Percentiles rank a stretch among this genome's conserved stretches.
Conservation (phyloP, 2,888 invertebrate species). For the Blastobasis adustella region DNA sequence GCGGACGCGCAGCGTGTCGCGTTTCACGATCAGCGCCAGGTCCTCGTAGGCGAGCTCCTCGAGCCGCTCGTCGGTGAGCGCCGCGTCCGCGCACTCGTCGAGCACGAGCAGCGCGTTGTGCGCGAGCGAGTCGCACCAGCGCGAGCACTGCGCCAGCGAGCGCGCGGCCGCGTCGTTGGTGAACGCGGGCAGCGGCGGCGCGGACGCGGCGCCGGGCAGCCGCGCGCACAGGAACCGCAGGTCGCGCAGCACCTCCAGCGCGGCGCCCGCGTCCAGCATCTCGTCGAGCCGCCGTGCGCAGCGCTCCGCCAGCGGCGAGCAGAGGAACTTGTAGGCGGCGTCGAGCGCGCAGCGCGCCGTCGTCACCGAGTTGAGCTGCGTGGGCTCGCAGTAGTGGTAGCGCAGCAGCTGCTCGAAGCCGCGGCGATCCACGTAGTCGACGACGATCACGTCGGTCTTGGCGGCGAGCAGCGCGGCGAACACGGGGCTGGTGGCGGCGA, state of each 20-base stretch:
- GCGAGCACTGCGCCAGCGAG: constrained; percentile 58
- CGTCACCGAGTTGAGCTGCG: constrained; percentile 75
- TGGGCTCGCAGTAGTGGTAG: constrained; percentile 78
- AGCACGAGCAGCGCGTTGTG: constrained; percentile 77
- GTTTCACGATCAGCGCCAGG: constrained; percentile 76
- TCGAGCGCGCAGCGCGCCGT: constrained; percentile 82
- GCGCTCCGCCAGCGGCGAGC: constrained; percentile 79
- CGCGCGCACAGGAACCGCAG: constrained; percentile 64
- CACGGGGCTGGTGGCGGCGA: constrained; percentile 77
- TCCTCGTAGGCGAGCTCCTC: constrained; percentile 78
- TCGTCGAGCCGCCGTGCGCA: constrained; percentile 80
- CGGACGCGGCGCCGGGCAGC: constrained; percentile 61
- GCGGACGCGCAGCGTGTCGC: constrained; percentile 79
- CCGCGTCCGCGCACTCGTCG: constrained; percentile 60
- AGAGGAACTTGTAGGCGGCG: constrained; percentile 83
- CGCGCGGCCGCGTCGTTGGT: constrained; percentile 51
- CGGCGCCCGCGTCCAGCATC: constrained; percentile 77
- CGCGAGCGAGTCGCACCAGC: constrained; percentile 77
- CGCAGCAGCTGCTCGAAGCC: constrained; percentile 80
- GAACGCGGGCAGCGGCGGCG: constrained; percentile 63
- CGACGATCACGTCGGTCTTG: constrained; percentile 60
- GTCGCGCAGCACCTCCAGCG: constrained; percentile 78
- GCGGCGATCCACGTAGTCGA: constrained; percentile 78
- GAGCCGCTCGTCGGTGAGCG: constrained; percentile 51
- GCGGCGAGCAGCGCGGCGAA: constrained; percentile 74